phyloP scores from a whole-genome alignment of 2,113 vertebrate species.

The Patagioenas fasciata region DNA sequence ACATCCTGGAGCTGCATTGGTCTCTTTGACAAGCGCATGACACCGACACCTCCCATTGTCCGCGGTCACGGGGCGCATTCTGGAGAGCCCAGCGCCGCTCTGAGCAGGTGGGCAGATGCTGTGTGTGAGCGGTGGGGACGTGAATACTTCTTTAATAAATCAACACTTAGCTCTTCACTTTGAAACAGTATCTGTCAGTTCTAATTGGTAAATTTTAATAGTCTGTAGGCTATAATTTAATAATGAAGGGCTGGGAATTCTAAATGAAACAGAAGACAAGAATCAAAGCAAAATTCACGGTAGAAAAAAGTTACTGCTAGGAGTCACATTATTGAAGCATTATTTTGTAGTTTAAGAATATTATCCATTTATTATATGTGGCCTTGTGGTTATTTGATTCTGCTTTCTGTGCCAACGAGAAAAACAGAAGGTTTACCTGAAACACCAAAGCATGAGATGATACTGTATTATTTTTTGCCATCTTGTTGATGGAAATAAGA shows the following conservation, averaged over 20 bases:
- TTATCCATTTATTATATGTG: neutral
- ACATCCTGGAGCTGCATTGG: neutral
- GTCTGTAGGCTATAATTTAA: conserved; percentile 53
- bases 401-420: neutral
- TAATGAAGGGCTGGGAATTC: conserved; percentile 47
- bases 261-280: conserved; percentile 46
- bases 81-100: no score
- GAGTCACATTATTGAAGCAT: neutral
- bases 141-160: conserved; percentile 1
- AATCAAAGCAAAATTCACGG: conserved; percentile 41
- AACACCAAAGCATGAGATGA: neutral
- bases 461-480: neutral
- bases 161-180: neutral
- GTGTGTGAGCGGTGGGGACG: neutral
- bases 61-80: neutral
- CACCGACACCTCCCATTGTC: neutral
- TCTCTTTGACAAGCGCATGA: neutral
- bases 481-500: neutral
- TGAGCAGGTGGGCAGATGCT: neutral
- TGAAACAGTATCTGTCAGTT: conserved; percentile 38
- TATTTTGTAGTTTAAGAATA: neutral
- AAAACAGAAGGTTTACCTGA: neutral
- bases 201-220: conserved; percentile 49
- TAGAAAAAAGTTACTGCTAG: neutral
- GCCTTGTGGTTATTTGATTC: neutral